Conservation (phyloP, 2,113 vertebrate genomes). For the Chrysemys picta region DNA sequence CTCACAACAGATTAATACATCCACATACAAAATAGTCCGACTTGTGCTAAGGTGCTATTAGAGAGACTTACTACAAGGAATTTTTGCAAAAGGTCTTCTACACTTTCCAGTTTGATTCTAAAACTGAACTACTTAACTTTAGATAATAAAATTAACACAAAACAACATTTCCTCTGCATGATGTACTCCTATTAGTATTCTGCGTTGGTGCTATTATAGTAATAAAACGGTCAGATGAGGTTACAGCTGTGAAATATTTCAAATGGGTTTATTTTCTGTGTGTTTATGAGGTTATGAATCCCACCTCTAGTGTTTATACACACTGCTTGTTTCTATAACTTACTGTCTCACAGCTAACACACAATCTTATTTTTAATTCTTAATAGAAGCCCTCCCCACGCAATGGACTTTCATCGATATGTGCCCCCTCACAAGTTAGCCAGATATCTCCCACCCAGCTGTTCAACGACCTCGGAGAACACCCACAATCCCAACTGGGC, state of each 20-base stretch:
- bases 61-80: background rate
- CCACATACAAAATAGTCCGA: background rate
- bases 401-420: background rate
- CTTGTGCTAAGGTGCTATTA: background rate
- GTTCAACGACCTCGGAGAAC: background rate
- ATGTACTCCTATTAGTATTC: background rate
- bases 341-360: background rate
- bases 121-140: background rate
- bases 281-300: background rate
- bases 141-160: background rate
- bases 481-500: background rate
- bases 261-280: background rate
- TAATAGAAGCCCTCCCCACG: background rate
- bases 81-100: background rate
- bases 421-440: background rate
- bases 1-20: background rate
- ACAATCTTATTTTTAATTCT: background rate
- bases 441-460: background rate
- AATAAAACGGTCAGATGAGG: background rate
- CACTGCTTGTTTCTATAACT: too few species aligned
- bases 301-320: too few species aligned
- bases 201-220: background rate
- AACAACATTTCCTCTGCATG: background rate
- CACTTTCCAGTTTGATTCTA: background rate
- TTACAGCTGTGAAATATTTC: background rate